These are phyloP conservation scores for Panurus biarmicus DNA, from an alignment of 2,113 vertebrate species.

Conservation along the genomic window DNA sequence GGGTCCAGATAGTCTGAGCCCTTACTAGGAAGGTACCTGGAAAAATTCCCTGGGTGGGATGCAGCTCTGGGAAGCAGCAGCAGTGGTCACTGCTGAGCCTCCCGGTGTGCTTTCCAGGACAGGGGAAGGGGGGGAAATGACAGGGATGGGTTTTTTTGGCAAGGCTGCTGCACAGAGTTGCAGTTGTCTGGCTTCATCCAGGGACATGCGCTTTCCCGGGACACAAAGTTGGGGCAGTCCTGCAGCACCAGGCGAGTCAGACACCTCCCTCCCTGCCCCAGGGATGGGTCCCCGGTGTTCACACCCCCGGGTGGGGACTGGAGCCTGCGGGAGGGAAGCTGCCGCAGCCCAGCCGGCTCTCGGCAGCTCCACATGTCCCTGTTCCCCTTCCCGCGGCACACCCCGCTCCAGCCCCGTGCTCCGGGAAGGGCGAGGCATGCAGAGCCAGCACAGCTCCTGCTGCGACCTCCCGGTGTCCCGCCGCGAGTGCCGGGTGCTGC, in stretches of 20 bases:
- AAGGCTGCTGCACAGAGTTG: accelerated
- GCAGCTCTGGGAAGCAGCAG: neutral
- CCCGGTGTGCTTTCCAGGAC: neutral
- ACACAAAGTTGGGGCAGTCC: accelerated
- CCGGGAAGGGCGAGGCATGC: accelerated
- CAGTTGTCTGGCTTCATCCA: neutral
- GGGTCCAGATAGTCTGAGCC: neutral
- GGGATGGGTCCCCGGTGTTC: accelerated
- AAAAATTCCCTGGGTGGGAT: accelerated
- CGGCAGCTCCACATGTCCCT: accelerated
- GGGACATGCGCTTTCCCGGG: accelerated
- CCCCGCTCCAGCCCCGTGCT: accelerated
- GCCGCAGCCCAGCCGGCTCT: neutral
- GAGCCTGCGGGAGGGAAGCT: neutral
- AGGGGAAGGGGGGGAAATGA: accelerated
- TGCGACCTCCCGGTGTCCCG: neutral
- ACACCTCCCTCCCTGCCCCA: accelerated
- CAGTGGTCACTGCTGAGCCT: neutral
- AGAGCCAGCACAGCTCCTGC: neutral
- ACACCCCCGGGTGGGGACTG: accelerated
- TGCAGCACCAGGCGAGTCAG: neutral
- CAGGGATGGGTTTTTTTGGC: neutral
- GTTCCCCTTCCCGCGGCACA: accelerated
- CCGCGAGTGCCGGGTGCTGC: neutral
- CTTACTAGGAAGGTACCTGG: neutral